These are phyloP conservation scores for Athrips mouffetella DNA, from an alignment of 2,888 invertebrate genomes.

Conservation along the genomic window DNA sequence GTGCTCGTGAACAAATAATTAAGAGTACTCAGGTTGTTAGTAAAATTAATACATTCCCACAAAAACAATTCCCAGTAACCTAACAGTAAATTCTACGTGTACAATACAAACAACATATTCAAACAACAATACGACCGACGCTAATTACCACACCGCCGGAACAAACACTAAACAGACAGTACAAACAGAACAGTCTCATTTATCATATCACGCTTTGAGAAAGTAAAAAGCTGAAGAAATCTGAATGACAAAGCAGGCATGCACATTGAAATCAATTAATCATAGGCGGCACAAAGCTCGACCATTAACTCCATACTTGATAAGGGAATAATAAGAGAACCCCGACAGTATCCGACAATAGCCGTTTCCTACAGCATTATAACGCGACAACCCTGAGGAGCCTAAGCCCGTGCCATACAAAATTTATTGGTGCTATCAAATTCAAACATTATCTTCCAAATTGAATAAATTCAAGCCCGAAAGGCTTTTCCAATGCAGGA, in stretches of 20 bases:
- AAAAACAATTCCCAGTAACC: constrained; percentile 1
- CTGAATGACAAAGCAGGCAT: constrained; percentile 70
- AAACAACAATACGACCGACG: constrained; percentile 25
- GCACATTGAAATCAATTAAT: constrained; percentile 71
- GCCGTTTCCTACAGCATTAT: constrained; percentile 41
- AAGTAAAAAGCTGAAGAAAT: constrained; percentile 69
- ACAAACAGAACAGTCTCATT: constrained; percentile 47
- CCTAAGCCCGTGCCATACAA: constrained; percentile 42
- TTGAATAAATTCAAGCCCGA: constrained; percentile 10
- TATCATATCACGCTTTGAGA: constrained; percentile 56
- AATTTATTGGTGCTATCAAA: constrained; percentile 68
- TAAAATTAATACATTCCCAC: not conserved
- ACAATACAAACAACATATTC: constrained; percentile 23
- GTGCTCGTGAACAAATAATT: no score
- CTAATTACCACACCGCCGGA: constrained; percentile 44
- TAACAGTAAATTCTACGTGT: constrained; percentile 8
- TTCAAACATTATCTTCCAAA: constrained; percentile 52
- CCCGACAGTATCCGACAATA: constrained; percentile 52
- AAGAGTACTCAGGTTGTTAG: no score
- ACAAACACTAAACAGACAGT: constrained; percentile 28
- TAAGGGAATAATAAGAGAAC: constrained; percentile 71
- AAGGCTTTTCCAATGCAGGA: constrained; percentile 1
- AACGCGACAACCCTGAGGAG: constrained; percentile 59
- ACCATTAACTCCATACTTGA: constrained; percentile 76
- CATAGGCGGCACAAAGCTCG: constrained; percentile 71